Evolutionary conservation across 2,113 vertebrate species (phyloP), one percentile per base, ranked within the genome.

Genomic region (Origma solitaria): DNA sequence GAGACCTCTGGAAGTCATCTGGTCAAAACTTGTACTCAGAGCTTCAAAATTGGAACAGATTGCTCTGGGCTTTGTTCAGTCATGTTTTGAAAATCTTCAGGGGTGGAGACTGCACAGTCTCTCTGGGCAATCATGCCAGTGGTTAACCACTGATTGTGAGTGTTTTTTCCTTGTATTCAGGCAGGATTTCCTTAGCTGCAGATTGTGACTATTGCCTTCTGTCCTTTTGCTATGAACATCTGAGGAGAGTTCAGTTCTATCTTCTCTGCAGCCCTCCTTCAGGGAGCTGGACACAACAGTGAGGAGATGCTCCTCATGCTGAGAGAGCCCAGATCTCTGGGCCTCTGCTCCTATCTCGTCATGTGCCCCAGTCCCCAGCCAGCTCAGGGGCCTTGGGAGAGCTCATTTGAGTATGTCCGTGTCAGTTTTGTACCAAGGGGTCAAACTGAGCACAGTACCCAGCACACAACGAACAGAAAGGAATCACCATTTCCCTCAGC

Each of bases 1-100:
- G 60, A 47, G 56, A 93, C 33, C 30, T 76, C 58, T 96, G 82
- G 38, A 96, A 93, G 76, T 83, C 58, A 81, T 93, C 83, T 91
- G 76, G 33, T 92, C 82, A 88, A 92, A 96, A 88, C 83, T 83
- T 77, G 22, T 42, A 47, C 40, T 81, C 76, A 77, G 27, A 88
- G 23, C 51, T 89, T 95, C 82, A 79, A 82, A 89, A 38, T 86
- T 86, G 86, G 24, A 90, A 81, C 17, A 44, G 76, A 75, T 86
- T 86, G 83, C 56, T 73, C 47, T n/a, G 49, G 49, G 51, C 19
- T 84, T 84, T 92, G 51, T 88, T 90, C 94, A 90, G 72, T 81
- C 47, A 64, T 62, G 42, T 88, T 90, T 71, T 83, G 47, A 95
- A 92, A 95, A 92, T 38, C 23, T 73, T 75, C 45, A 85, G n/a